Conservation (phyloP, 1,140 invertebrate species). For the Drosophila nebulosa region DNA sequence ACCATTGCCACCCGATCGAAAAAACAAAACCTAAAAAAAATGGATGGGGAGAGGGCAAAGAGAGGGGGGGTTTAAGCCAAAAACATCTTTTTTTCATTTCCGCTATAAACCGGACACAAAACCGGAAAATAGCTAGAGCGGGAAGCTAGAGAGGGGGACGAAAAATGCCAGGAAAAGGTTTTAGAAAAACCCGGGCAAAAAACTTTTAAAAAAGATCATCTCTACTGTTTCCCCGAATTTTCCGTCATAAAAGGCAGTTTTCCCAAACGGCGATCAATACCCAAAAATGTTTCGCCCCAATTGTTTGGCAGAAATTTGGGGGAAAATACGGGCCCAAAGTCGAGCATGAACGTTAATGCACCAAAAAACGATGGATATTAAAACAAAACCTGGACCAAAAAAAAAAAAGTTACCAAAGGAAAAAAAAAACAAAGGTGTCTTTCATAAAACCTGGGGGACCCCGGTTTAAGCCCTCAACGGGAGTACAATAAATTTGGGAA, state of each 20-base stretch:
- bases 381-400: constrained; percentile 24
- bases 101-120: constrained; percentile 32
- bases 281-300: background rate
- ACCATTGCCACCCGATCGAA: background rate
- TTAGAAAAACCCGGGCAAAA: background rate
- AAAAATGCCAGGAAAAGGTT: background rate
- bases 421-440: constrained; percentile 20
- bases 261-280: background rate
- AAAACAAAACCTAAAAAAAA: constrained; percentile 27
- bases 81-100: constrained; percentile 75
- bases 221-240: background rate
- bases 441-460: constrained; percentile 26
- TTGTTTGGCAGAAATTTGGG: constrained; percentile 15
- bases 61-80: constrained; percentile 3
- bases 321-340: background rate
- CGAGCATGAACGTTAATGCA: background rate
- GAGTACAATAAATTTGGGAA: constrained; percentile 39
- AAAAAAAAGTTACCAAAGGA: constrained; percentile 8
- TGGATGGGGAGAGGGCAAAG: background rate
- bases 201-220: background rate
- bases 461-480: constrained; percentile 41
- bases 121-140: constrained; percentile 2
- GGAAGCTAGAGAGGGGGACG: background rate
- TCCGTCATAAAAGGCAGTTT: background rate
- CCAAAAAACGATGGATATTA: background rate